Evolutionary conservation across 2,113 vertebrate species (phyloP).

Genomic region (Canis aureus): DNA sequence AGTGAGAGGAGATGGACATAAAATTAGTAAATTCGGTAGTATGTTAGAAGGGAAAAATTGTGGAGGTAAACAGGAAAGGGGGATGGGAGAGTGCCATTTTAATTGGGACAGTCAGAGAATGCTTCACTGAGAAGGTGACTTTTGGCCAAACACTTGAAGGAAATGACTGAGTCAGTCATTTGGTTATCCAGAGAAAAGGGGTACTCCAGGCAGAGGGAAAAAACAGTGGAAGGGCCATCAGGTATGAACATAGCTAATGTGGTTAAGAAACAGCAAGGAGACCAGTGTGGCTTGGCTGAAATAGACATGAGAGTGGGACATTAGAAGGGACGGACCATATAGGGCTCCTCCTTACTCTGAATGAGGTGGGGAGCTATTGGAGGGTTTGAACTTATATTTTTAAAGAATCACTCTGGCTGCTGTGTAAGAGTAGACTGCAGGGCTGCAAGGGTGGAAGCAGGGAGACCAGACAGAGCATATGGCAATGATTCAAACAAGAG

Average conservation of each 20-base stretch:
- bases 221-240: background rate
- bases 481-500: background rate
- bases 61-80: conserved; percentile 13
- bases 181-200: background rate
- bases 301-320: background rate
- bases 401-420: background rate
- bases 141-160: background rate
- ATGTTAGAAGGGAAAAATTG: conserved; percentile 2
- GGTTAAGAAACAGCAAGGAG: conserved; percentile 31
- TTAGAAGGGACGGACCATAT: background rate
- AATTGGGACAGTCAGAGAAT: background rate
- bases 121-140: background rate
- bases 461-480: background rate
- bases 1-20: background rate
- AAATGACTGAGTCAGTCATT: conserved; percentile 13
- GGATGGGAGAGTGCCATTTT: background rate
- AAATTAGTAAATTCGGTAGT: conserved; percentile 41
- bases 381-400: conserved; percentile 16
- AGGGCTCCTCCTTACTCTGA: background rate
- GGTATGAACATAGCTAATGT: background rate
- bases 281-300: background rate
- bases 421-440: background rate
- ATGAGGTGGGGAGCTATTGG: background rate
- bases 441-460: background rate
- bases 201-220: background rate